Evolutionary conservation across 2,888 invertebrate genomes (phyloP), one percentile per base, ranked within the genome.

Genomic region (Caenorhabditis uteleia): DNA sequence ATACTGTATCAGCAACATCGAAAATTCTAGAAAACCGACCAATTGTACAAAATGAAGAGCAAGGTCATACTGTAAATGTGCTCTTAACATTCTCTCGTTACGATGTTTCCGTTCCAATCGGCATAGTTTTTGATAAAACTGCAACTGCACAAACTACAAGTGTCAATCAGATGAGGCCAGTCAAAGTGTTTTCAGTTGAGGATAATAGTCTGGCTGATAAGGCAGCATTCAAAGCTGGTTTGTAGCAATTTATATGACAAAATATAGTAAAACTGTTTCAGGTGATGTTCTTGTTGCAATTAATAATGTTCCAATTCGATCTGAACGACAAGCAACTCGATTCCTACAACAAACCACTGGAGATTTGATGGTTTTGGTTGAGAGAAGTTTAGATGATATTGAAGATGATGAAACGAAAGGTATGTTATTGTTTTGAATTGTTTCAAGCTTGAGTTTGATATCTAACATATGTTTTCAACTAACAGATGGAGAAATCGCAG

Each of bases 261-360:
- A 44, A 44, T n/a, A 44, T 26, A 44, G 26, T n/a, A 4, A 34
- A 33, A 18, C 45, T 18, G 23, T 62, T 68, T 25, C 33, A 55
- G 77, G 77, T 46, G 80, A 80, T 60, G 65, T 70, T 2, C 50
- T 80, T 18, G 66, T 81, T 4, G 80, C 80, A 3, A 74, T 80
- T 36, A 80, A 80, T 56, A 80, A 75, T 55, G 75, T 79, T 16
- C 77, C 78, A 12, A 75, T 78, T 16, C 51, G 79, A 47, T 74
- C 74, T 21, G 80, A 80, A 47, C 56, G 78, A 34, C 80, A 80
- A 51, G 80, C 74, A 3, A 67, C 64, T n/a, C 58, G 75, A 18
- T 70, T 79, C 29, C 49, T 79, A 34, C 74, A 68, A 44, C 73
- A 74, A n/a, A 78, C 78, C 1, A 62, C 68, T 6, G 78, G 80